phyloP scores from a whole-genome alignment of 2,797 vertebrate species.

The Lophotriccus pileatus region DNA sequence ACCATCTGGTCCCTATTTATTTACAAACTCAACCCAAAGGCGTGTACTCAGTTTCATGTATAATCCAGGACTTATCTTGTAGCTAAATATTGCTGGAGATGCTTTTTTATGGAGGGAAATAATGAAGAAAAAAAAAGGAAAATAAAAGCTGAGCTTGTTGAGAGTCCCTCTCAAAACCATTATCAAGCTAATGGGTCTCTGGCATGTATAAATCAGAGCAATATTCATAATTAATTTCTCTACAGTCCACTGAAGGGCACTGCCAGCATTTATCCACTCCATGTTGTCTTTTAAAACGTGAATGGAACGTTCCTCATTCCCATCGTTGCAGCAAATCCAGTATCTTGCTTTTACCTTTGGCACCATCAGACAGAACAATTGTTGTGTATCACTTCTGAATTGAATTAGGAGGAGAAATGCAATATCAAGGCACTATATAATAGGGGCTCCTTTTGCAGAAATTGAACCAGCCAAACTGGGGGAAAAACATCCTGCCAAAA shows the following conservation, averaged over 20 bases:
- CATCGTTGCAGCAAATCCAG: not conserved
- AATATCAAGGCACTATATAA: not conserved
- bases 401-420: not conserved
- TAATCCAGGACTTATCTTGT: not conserved
- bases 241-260: not conserved
- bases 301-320: accelerated
- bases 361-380: not conserved
- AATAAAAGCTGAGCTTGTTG: not conserved
- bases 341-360: not conserved
- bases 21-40: not conserved
- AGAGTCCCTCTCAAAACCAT: not conserved
- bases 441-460: not conserved
- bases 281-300: not conserved
- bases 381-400: not conserved
- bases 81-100: not conserved
- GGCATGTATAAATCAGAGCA: not conserved
- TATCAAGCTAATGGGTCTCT: not conserved
- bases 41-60: not conserved
- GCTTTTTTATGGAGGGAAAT: not conserved
- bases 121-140: not conserved
- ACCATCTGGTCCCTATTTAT: conserved; percentile 49
- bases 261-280: not conserved
- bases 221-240: not conserved
- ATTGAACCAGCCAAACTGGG: not conserved
- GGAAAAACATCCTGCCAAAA: not conserved